These are phyloP conservation scores for Chloroceryle amazona DNA, from an alignment of 2,797 vertebrate genomes.

Conservation along the genomic window DNA sequence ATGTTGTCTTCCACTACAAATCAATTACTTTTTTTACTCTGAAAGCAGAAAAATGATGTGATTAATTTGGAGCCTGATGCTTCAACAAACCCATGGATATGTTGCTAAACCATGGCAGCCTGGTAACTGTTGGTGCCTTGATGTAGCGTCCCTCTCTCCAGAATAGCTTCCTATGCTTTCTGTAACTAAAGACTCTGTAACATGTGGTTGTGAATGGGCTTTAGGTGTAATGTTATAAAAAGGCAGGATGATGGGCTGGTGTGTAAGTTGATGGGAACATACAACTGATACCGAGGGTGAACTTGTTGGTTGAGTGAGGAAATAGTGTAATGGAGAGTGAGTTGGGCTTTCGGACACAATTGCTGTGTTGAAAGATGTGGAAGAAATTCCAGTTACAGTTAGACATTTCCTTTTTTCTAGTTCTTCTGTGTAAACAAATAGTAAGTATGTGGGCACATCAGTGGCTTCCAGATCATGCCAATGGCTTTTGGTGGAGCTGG, in stretches of 20 bases:
- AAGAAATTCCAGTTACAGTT: constrained; percentile 26
- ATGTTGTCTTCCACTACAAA: not conserved
- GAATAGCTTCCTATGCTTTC: not conserved
- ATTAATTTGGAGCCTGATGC: not conserved
- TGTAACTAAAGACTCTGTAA: not conserved
- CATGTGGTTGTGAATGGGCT: not conserved
- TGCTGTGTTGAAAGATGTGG: constrained; percentile 17
- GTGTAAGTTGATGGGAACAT: not conserved
- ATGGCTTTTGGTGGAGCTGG: constrained; percentile 56
- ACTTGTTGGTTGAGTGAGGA: not conserved
- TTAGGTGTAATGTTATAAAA: not conserved
- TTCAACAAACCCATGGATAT: not conserved
- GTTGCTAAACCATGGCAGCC: not conserved
- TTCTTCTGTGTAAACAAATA: constrained; percentile 46
- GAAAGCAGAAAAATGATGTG: not conserved
- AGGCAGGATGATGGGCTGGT: not conserved
- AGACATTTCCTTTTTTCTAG: not conserved
- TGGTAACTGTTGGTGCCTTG: not conserved
- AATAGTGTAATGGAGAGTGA: not conserved
- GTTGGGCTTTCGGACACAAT: not conserved
- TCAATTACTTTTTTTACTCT: not conserved
- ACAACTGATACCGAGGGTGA: not conserved
- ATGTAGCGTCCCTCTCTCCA: not conserved
- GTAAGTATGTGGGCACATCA: constrained; percentile 28
- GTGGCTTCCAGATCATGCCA: constrained; percentile 36